A percentile compares a stretch with the other conserved stretches of the same genome.
phyloP scores from a whole-genome alignment of 1,140 invertebrate genomes.

The Euwallacea similis region DNA sequence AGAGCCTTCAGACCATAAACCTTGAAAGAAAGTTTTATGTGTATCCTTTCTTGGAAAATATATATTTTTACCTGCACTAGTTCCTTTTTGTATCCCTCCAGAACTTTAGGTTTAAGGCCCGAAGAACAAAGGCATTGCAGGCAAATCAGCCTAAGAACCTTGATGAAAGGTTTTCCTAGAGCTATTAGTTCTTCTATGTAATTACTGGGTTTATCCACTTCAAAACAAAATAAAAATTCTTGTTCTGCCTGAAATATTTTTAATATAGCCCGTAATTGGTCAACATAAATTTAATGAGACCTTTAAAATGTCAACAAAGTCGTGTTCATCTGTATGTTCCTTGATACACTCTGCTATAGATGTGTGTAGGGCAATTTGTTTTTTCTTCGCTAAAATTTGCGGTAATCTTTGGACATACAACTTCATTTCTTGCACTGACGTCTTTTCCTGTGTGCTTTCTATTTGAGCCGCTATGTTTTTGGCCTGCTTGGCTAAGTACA shows the following conservation, averaged over 20 bases:
- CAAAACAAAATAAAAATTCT: slow-evolving; percentile 88
- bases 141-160: slow-evolving; percentile 86
- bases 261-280: neutral
- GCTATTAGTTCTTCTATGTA: slow-evolving; percentile 93
- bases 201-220: slow-evolving; percentile 83
- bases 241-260: slow-evolving; percentile 67
- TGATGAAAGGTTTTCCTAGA: slow-evolving; percentile 76
- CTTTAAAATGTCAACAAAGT: slow-evolving; percentile 52
- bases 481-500: slow-evolving; percentile 83
- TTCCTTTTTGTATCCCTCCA: slow-evolving; percentile 92
- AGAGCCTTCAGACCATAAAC: slow-evolving; percentile 89
- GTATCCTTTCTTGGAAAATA: neutral
- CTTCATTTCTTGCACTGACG: slow-evolving; percentile 89
- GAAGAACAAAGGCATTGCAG: slow-evolving; percentile 85
- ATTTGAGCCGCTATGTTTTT: slow-evolving; percentile 83
- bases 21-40: slow-evolving; percentile 36
- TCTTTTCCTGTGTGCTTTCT: slow-evolving; percentile 83
- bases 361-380: slow-evolving; percentile 74
- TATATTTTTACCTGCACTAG: slow-evolving; percentile 65
- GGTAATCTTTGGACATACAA: slow-evolving; percentile 89
- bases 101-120: slow-evolving; percentile 85
- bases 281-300: slow-evolving; percentile 22
- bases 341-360: slow-evolving; percentile 67
- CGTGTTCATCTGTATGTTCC: slow-evolving; percentile 56
- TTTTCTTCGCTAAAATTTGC: slow-evolving; percentile 84